Percentiles rank a stretch among this genome's conserved stretches.
Conservation (phyloP, 2,888 invertebrate species). For the Lampropteryx suffumata region DNA sequence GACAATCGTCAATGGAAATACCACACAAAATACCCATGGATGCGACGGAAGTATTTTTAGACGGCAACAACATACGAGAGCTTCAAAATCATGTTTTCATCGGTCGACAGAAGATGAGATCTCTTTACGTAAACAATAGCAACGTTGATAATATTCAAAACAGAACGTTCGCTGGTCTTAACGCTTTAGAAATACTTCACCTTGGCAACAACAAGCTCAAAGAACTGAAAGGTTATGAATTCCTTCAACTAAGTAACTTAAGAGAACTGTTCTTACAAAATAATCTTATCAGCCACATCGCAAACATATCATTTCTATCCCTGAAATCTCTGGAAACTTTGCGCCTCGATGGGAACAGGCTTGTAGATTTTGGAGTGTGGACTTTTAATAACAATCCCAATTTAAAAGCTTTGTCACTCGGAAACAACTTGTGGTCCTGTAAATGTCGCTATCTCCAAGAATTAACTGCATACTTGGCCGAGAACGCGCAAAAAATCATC, state of each 20-base stretch:
- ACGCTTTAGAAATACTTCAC: constrained; percentile 90
- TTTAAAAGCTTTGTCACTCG: constrained; percentile 89
- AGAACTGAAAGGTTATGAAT: constrained; percentile 92
- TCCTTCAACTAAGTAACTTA: constrained; percentile 90
- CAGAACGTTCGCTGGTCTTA: constrained; percentile 94
- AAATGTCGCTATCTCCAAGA: constrained; percentile 94
- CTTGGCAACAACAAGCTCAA: constrained; percentile 92
- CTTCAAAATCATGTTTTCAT: constrained; percentile 94
- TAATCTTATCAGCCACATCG: constrained; percentile 90
- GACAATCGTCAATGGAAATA: constrained; percentile 89
- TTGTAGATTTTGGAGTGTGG: constrained; percentile 91
- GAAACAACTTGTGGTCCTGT: constrained; percentile 95
- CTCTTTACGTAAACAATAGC: constrained; percentile 93
- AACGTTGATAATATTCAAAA: constrained; percentile 93
- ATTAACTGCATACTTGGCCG: constrained; percentile 91
- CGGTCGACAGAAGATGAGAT: constrained; percentile 93
- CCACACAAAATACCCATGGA: constrained; percentile 96
- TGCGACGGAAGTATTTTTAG: constrained; percentile 95
- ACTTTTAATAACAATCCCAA: constrained; percentile 86
- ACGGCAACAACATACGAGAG: constrained; percentile 93
- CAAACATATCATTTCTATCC: constrained; percentile 90
- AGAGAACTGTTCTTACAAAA: constrained; percentile 93
- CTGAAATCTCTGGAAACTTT: constrained; percentile 90
- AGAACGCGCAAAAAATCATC: constrained; percentile 90
- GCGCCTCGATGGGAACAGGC: constrained; percentile 91